A percentile compares a stretch with the other conserved stretches of the same genome.
phyloP scores from a whole-genome alignment of 2,797 vertebrate species.

The Sebastes oblongus region DNA sequence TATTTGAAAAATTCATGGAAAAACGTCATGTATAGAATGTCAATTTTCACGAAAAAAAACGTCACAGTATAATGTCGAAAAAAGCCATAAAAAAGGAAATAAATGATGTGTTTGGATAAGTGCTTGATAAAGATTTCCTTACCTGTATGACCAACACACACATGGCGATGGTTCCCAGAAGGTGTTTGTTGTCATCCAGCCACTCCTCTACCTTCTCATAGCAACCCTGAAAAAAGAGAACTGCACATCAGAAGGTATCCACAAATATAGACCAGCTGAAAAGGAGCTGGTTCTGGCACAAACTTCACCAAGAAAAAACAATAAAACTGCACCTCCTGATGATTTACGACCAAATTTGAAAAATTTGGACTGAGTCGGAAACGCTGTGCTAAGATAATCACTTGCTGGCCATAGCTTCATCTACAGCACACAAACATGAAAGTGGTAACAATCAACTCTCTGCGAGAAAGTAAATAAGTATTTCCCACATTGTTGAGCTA shows the following conservation, averaged over 20 bases:
- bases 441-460: background rate
- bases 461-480: background rate
- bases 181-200: constrained; percentile 95
- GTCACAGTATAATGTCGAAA: no score
- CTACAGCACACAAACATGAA: background rate
- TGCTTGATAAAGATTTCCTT: background rate
- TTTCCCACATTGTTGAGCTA: background rate
- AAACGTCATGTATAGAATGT: no score
- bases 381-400: no score
- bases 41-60: no score
- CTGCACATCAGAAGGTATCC: background rate
- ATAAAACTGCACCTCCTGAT: background rate
- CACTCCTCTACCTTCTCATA: constrained; percentile 93
- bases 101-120: background rate
- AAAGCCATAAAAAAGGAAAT: background rate
- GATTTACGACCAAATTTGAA: no score
- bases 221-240: constrained; percentile 85
- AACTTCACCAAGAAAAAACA: background rate
- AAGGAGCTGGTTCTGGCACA: background rate
- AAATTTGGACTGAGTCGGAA: no score
- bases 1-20: no score
- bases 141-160: constrained; percentile 97
- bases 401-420: background rate
- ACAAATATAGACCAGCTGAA: no score
- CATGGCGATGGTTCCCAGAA: constrained; percentile 94